These are phyloP conservation scores for Hymenochirus boettgeri DNA, from an alignment of 2,113 vertebrate species.

Conservation along the genomic window DNA sequence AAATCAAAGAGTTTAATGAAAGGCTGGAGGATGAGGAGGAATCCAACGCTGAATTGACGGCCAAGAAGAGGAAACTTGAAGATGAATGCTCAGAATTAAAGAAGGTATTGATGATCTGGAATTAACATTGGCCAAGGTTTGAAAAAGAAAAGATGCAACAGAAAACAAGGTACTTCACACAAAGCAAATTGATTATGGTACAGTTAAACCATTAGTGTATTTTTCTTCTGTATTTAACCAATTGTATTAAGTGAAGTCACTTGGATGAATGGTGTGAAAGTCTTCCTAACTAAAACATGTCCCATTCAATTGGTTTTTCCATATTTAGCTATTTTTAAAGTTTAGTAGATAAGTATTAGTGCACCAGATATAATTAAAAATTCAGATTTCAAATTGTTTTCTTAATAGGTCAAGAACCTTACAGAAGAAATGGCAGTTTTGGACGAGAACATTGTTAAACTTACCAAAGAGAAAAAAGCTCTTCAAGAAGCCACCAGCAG, in stretches of 20 bases:
- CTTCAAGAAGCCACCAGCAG: constrained; percentile 70
- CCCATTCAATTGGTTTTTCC: too few species aligned
- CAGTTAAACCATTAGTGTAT: not conserved
- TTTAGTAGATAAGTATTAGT: too few species aligned
- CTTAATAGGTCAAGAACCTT: constrained; percentile 71
- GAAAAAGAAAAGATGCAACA: constrained; percentile 58
- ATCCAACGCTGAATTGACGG: not conserved
- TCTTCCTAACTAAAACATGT: too few species aligned
- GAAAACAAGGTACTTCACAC: constrained; percentile 73
- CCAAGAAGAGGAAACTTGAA: constrained; percentile 44
- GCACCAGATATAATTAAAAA: too few species aligned
- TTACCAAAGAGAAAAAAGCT: constrained; percentile 70
- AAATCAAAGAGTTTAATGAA: constrained; percentile 43
- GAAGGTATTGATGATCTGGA: constrained; percentile 51
- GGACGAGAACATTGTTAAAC: constrained; percentile 74
- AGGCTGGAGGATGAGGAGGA: constrained; percentile 53
- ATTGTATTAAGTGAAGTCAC: too few species aligned
- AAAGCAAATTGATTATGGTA: too few species aligned
- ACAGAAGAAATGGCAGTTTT: constrained; percentile 75
- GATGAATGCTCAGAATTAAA: constrained; percentile 48
- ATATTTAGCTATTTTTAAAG: too few species aligned
- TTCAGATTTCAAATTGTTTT: constrained; percentile 37
- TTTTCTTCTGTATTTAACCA: too few species aligned
- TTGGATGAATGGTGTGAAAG: not conserved
- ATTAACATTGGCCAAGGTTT: constrained; percentile 43